Conservation (phyloP, 2,113 vertebrate genomes). For the Mobula birostris region DNA sequence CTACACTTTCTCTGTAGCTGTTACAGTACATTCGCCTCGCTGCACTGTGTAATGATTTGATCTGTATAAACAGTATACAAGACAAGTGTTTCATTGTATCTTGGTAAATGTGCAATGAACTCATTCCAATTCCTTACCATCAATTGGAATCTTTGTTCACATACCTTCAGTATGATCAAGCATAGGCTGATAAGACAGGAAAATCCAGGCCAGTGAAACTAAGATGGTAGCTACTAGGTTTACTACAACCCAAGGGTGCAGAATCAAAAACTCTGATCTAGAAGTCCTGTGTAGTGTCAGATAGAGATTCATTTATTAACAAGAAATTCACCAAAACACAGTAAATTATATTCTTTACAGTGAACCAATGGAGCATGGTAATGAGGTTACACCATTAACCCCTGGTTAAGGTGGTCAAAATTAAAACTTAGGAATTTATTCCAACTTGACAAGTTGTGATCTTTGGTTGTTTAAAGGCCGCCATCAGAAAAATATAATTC, state of each 20-base stretch:
- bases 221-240: constrained; percentile 84
- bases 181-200: constrained; percentile 69
- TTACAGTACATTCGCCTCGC: no score
- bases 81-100: no score
- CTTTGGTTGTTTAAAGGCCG: neutral
- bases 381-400: neutral
- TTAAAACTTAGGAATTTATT: no score
- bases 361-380: neutral
- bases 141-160: neutral
- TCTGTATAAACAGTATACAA: no score
- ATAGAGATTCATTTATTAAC: constrained; percentile 32
- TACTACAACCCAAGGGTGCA: constrained; percentile 82
- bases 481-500: neutral
- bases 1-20: no score
- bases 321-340: neutral
- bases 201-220: constrained; percentile 82
- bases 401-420: neutral
- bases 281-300: constrained; percentile 58
- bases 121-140: neutral
- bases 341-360: neutral
- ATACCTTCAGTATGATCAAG: constrained; percentile 83
- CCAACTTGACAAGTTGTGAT: neutral
- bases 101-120: no score
- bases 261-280: constrained; percentile 66
- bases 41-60: no score